These are phyloP conservation scores for Caenorhabditis briggsae DNA, from an alignment of 1,140 invertebrate genomes.

Conservation along the genomic window DNA sequence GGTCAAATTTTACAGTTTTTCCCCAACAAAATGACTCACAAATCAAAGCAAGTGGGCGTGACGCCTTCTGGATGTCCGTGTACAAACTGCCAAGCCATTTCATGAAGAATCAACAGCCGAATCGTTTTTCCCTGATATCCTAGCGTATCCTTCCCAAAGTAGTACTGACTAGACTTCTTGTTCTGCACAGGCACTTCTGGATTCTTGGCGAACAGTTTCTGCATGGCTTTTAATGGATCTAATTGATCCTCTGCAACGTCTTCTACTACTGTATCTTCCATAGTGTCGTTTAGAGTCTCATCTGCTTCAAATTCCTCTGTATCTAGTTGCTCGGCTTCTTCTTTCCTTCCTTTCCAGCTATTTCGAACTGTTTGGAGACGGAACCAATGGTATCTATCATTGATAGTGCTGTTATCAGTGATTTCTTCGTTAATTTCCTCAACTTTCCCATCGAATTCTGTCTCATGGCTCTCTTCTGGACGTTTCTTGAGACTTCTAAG, in stretches of 20 bases:
- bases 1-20: too few relatives aligned
- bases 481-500: conserved; percentile 2
- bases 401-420: neutral
- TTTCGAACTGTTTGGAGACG: conserved; percentile 2
- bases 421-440: conserved; percentile 23
- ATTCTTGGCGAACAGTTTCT: neutral
- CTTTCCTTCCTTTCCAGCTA: conserved; percentile 8
- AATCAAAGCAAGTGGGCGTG: conserved; percentile 14
- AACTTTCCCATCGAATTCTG: conserved; percentile 11
- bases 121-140: conserved; percentile 69
- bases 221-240: neutral
- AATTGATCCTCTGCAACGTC: neutral
- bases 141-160: conserved; percentile 57
- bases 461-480: neutral
- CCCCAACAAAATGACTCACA: neutral
- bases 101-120: conserved; percentile 65
- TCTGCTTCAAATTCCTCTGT: neutral
- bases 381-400: conserved; percentile 49
- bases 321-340: neutral
- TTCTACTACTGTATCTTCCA: neutral
- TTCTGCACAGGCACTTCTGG: conserved; percentile 17
- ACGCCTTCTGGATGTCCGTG: conserved; percentile 39
- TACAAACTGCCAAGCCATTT: conserved; percentile 68
- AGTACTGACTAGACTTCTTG: conserved; percentile 1
- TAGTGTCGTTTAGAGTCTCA: neutral